Evolutionary conservation across 2,888 invertebrate genomes (phyloP).

Genomic region (Epistrophe eligans): DNA sequence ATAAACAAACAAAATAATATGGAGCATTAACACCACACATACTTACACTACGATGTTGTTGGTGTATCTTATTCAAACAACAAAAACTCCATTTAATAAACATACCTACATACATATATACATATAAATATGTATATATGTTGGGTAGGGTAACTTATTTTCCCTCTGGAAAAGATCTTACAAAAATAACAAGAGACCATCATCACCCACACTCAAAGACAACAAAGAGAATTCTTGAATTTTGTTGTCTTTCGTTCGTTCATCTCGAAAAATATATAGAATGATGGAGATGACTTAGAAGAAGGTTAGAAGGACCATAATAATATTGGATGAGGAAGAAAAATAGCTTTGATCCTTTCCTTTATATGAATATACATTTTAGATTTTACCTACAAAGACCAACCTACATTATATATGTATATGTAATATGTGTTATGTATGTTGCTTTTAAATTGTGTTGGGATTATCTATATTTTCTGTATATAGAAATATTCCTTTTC

Average conservation of each 20-base stretch:
- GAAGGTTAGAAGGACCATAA: constrained; percentile 2
- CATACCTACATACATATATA: not conserved
- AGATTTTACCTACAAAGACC: not conserved
- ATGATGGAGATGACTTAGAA: not conserved
- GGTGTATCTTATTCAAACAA: not conserved
- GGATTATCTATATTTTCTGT: no score
- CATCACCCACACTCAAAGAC: constrained; percentile 4
- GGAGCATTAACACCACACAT: constrained; percentile 12
- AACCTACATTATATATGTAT: no score
- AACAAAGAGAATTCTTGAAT: constrained; percentile 26
- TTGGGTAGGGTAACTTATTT: constrained; percentile 5
- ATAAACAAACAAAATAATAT: constrained; percentile 25
- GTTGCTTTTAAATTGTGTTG: no score
- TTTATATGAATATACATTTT: not conserved
- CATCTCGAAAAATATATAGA: not conserved
- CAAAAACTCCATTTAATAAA: not conserved
- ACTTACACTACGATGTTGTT: not conserved
- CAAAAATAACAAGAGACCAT: constrained; percentile 2
- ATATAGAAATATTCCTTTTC: not conserved
- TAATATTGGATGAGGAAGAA: constrained; percentile 8
- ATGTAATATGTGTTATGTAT: no score
- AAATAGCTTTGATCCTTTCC: constrained; percentile 17
- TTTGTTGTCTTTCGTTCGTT: not conserved
- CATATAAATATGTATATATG: no score
- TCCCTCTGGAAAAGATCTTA: not conserved